Conservation (phyloP, 2,888 invertebrate species). For the Perizoma affinitatum region DNA sequence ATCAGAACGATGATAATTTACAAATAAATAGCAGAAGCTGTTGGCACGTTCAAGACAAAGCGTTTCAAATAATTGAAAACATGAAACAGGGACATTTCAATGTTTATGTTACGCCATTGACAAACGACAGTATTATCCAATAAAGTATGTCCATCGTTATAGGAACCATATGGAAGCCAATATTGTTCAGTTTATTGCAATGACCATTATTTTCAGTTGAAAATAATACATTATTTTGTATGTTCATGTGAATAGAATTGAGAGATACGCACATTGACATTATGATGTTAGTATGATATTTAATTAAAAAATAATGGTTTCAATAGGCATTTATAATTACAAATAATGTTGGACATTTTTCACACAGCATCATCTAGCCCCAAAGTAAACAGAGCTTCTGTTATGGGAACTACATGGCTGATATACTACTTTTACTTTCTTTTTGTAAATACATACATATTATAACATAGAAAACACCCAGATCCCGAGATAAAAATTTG, state of each 20-base stretch:
- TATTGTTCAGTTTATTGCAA: conserved; percentile 24
- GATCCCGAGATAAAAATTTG: too few species aligned
- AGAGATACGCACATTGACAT: conserved; percentile 3
- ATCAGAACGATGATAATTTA: conserved; percentile 44
- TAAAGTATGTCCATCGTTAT: conserved; percentile 38
- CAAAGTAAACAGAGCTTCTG: too few species aligned
- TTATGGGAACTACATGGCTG: too few species aligned
- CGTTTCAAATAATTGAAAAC: conserved; percentile 57
- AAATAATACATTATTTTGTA: conserved; percentile 19
- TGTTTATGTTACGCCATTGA: conserved; percentile 35
- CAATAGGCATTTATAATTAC: too few species aligned
- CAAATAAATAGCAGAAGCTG: background rate
- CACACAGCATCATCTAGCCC: too few species aligned
- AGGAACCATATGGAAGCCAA: conserved; percentile 51
- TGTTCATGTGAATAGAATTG: conserved; percentile 16
- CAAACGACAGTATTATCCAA: too few species aligned
- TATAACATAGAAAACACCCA: too few species aligned
- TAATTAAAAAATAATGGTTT: too few species aligned
- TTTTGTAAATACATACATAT: too few species aligned
- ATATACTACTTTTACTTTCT: too few species aligned
- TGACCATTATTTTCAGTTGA: conserved; percentile 19
- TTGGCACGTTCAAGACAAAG: conserved; percentile 54
- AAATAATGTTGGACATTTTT: too few species aligned
- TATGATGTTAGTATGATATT: background rate
- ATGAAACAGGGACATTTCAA: conserved; percentile 52